Evolutionary conservation across 2,888 invertebrate genomes (phyloP).

Genomic region (Chrysodeixis includens): DNA sequence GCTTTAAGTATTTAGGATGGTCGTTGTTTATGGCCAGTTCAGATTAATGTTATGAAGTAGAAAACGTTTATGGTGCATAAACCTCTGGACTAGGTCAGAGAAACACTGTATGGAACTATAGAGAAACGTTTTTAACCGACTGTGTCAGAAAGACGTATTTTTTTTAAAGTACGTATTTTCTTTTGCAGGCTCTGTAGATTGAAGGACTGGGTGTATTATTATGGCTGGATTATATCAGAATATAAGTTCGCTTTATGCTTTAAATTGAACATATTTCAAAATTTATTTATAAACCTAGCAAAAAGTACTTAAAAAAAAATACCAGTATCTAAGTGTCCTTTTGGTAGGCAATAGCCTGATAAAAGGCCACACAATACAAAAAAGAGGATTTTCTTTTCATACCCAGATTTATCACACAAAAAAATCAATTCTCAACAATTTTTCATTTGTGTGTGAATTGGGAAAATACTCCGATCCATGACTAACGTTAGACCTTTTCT

Average conservation of each 20-base stretch:
- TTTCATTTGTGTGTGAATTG: neutral
- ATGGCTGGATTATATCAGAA: too few species aligned
- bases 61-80: constrained; percentile 1
- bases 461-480: neutral
- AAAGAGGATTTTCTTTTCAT: too few species aligned
- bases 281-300: too few species aligned
- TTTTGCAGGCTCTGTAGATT: too few species aligned
- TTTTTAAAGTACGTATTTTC: neutral
- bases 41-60: neutral
- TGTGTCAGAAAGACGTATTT: neutral
- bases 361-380: too few species aligned
- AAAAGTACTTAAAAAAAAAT: too few species aligned
- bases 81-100: neutral
- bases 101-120: neutral
- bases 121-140: neutral
- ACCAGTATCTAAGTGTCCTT: too few species aligned
- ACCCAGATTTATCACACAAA: too few species aligned
- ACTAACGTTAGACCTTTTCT: constrained; percentile 36
- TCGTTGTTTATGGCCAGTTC: constrained; percentile 13
- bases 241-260: too few species aligned
- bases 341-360: too few species aligned
- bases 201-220: too few species aligned
- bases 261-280: too few species aligned
- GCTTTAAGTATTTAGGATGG: constrained; percentile 38
- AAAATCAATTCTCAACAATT: neutral